These are phyloP conservation scores for Physeter macrocephalus DNA, from an alignment of 2,113 vertebrate genomes.

Conservation along the genomic window DNA sequence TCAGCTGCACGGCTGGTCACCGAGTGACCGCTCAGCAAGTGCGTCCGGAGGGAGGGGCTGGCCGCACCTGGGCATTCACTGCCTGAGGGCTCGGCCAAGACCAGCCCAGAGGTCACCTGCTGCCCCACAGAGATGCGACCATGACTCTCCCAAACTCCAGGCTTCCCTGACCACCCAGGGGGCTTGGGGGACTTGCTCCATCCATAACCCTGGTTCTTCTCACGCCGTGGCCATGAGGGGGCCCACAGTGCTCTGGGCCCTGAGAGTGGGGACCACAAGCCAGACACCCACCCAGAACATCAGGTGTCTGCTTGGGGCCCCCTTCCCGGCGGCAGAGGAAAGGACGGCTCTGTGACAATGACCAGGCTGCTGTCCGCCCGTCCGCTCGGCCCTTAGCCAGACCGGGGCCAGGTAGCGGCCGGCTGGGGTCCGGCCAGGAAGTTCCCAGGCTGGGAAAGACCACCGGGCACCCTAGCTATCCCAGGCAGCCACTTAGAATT, in stretches of 20 bases:
- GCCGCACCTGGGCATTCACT: fast-evolving
- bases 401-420: background rate
- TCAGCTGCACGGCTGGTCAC: fast-evolving
- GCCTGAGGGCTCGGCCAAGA: background rate
- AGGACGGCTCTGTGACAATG: background rate
- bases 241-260: fast-evolving
- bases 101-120: fast-evolving
- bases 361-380: background rate
- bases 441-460: background rate
- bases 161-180: background rate
- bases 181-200: too few species aligned
- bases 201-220: background rate
- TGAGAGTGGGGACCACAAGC: fast-evolving
- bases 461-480: fast-evolving
- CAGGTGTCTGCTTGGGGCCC: background rate
- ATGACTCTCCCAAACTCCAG: too few species aligned
- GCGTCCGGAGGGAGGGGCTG: fast-evolving
- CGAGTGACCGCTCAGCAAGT: fast-evolving
- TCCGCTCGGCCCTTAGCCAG: background rate
- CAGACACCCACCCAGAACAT: background rate
- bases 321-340: background rate
- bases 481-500: background rate
- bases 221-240: fast-evolving
- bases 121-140: background rate
- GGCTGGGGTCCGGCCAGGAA: background rate